Conservation (phyloP, 2,888 invertebrate genomes). For the Timema cristinae region DNA sequence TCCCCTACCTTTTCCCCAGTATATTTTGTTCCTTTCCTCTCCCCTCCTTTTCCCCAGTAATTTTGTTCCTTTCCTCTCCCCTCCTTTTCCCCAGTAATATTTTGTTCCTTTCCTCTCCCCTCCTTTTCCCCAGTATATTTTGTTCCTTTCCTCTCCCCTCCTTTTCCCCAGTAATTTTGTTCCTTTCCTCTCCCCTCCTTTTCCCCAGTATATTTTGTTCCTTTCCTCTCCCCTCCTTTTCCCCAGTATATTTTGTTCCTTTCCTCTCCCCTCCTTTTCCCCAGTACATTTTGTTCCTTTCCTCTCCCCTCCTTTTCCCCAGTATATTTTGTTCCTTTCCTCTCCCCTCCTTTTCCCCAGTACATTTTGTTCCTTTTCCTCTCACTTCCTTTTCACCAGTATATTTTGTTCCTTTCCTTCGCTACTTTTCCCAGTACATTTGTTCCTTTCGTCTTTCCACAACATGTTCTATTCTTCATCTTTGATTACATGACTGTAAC, state of each 20-base stretch:
- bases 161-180: background rate
- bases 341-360: too few relatives aligned
- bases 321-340: too few relatives aligned
- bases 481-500: too few relatives aligned
- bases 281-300: too few relatives aligned
- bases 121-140: background rate
- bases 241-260: background rate
- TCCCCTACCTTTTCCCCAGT: background rate
- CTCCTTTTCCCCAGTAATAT: background rate
- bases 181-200: conserved; percentile 1
- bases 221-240: background rate
- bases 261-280: background rate
- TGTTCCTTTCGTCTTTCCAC: background rate
- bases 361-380: background rate
- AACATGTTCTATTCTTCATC: too few relatives aligned
- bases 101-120: background rate
- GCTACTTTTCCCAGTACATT: background rate
- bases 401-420: too few relatives aligned
- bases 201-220: too few relatives aligned
- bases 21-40: background rate
- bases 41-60: background rate
- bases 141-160: background rate
- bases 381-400: background rate
- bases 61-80: conserved; percentile 3
- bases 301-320: too few relatives aligned